These are phyloP conservation scores for Paratilapia polleni DNA, from an alignment of 2,113 vertebrate genomes.

Conservation along the genomic window DNA sequence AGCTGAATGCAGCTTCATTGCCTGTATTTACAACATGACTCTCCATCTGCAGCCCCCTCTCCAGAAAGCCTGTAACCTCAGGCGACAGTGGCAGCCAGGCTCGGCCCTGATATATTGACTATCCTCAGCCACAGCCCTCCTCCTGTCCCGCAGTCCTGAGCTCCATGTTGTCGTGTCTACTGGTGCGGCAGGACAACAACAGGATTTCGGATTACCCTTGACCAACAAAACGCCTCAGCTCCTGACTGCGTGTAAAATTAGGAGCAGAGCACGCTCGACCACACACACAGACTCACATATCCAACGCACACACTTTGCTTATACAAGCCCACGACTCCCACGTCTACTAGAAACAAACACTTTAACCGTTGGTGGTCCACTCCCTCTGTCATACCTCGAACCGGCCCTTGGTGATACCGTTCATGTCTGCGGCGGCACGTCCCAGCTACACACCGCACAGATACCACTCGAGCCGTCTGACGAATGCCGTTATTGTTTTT, in stretches of 20 bases:
- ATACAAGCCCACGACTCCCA: slow-evolving; percentile 64
- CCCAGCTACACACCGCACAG: slow-evolving; percentile 59
- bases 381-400: slow-evolving; percentile 82
- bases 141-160: slow-evolving; percentile 67
- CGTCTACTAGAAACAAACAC: slow-evolving; percentile 55
- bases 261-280: slow-evolving; percentile 26
- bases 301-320: slow-evolving; percentile 41
- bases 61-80: slow-evolving; percentile 58
- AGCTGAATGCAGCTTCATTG: slow-evolving; percentile 10
- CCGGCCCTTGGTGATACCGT: slow-evolving; percentile 85
- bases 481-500: slow-evolving; percentile 66
- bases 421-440: slow-evolving; percentile 82
- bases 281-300: slow-evolving; percentile 10
- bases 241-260: slow-evolving; percentile 64
- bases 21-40: slow-evolving; percentile 25
- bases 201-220: slow-evolving; percentile 80
- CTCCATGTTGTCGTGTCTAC: slow-evolving; percentile 71
- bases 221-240: slow-evolving; percentile 70
- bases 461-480: slow-evolving; percentile 56
- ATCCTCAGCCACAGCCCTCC: slow-evolving; percentile 66
- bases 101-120: slow-evolving; percentile 59
- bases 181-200: slow-evolving; percentile 71
- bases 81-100: slow-evolving; percentile 58
- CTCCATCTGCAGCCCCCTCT: slow-evolving; percentile 33
- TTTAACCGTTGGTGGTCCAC: slow-evolving; percentile 52